Evolutionary conservation across 2,113 vertebrate genomes (phyloP).

Genomic region (Anguilla japonica): DNA sequence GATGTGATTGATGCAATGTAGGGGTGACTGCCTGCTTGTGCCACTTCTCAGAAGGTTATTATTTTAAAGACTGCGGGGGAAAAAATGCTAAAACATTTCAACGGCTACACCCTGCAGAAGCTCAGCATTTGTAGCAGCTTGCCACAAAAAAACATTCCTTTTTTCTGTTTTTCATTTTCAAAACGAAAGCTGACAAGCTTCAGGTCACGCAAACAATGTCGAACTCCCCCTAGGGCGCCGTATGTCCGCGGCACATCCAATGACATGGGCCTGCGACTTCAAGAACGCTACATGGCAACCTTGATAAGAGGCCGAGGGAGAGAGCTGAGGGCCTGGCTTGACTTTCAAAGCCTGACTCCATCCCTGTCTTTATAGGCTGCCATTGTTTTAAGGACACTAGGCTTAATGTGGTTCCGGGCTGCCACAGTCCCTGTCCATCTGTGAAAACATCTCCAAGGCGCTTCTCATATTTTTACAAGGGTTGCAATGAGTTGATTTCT

Average conservation of each 20-base stretch:
- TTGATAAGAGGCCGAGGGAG: constrained; percentile 22
- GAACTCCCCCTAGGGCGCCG: neutral
- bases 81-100: constrained; percentile 50
- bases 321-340: constrained; percentile 17
- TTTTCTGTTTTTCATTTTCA: constrained; percentile 19
- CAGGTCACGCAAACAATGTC: constrained; percentile 25
- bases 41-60: constrained; percentile 26
- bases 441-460: constrained; percentile 4
- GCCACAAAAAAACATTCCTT: neutral
- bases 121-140: neutral
- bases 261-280: constrained; percentile 19
- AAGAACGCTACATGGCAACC: constrained; percentile 16
- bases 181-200: constrained; percentile 25
- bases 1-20: constrained; percentile 27
- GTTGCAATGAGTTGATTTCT: neutral
- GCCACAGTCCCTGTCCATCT: neutral
- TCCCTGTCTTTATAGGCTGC: neutral
- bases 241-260: constrained; percentile 4
- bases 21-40: constrained; percentile 4
- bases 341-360: constrained; percentile 3
- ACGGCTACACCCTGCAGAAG: constrained; percentile 16
- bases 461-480: neutral
- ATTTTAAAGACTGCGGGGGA: constrained; percentile 36
- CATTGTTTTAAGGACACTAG: constrained; percentile 15
- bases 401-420: constrained; percentile 19